A percentile compares a stretch with the other conserved stretches of the same genome.
These are phyloP conservation scores for Sibirionetta formosa DNA, from an alignment of 2,797 vertebrate genomes.

Conservation along the genomic window DNA sequence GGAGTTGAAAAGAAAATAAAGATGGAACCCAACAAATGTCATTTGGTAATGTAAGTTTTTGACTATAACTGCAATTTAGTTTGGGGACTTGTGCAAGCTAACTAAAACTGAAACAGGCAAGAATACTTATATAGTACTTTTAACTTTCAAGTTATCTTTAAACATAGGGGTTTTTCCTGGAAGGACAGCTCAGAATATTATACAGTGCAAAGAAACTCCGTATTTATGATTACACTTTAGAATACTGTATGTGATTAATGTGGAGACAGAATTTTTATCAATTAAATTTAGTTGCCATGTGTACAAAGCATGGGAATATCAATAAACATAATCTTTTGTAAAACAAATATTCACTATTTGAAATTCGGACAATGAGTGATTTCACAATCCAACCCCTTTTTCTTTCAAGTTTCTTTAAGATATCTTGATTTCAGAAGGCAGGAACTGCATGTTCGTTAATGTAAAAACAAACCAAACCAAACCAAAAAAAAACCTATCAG, in stretches of 20 bases:
- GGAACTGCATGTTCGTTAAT: background rate
- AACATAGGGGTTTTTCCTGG: conserved; percentile 2
- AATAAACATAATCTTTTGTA: background rate
- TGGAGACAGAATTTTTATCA: background rate
- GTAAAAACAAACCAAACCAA: background rate
- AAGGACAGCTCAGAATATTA: conserved; percentile 42
- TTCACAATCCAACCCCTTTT: background rate
- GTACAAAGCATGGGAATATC: background rate
- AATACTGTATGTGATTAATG: background rate
- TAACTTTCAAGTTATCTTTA: background rate
- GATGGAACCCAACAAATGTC: conserved; percentile 7
- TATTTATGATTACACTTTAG: conserved; percentile 52
- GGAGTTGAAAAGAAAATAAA: conserved; percentile 51
- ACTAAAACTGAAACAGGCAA: conserved; percentile 5
- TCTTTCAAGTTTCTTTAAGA: background rate
- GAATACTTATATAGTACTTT: background rate
- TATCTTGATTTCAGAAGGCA: background rate
- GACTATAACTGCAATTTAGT: background rate
- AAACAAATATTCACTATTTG: background rate
- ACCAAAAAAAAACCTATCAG: background rate
- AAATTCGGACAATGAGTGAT: background rate
- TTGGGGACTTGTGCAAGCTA: conserved; percentile 1
- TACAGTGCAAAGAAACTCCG: conserved; percentile 60
- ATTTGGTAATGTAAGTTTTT: conserved; percentile 45
- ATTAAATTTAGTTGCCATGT: background rate